Base-by-base conservation (phyloP, 2,113 vertebrate species). In the Toxotes jaculatrix region DNA sequence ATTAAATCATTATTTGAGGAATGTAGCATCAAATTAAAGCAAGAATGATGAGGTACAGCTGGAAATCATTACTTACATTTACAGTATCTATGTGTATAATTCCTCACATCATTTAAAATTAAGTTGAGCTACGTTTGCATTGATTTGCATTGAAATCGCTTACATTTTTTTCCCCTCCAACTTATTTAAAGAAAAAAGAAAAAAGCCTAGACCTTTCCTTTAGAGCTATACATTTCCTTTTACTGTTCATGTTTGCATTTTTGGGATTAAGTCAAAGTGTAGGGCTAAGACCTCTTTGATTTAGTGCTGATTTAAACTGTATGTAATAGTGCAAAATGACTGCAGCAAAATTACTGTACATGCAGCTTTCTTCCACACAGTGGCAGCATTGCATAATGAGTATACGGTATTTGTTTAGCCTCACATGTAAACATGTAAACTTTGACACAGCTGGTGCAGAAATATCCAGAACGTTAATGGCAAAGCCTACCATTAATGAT, bases 321-420 rank as follows among this genome's bases (percentile, higher is more conserved):
- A 45, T 32, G 3, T 51, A n/a, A 42, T 19, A 7, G 27, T 7
- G 0, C 7, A 7, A 2, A 12, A 21, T 61, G 21, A 51, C 62
- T 49, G 34, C 53, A 60, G 32, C 16, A 27, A 27, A 27, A 27
- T 27, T 66, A 13, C 57, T 86, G 85, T 80, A 57, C 23, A 23
- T 89, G 62, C 83, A 56, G 51, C 21, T 49, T 40, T 53, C 36
- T 8, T 82, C 88, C 93, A 90, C 93, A 91, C 55, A 67, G 89
- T 83, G 93, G 89, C 90, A 81, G 87, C 60, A 71, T 86, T 87
- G 84, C 75, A 71, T 65, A 40, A 49, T 17, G 10, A 3, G 23
- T 27, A 8, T 19, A 10, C 47, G 3, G 5, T 17, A 36, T 64
- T 32, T 45, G 17, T 69, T 63, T 11, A 7, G 51, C 55, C 27